Base-by-base conservation (phyloP, 1,140 invertebrate genomes). In the Aphelinus certus region DNA sequence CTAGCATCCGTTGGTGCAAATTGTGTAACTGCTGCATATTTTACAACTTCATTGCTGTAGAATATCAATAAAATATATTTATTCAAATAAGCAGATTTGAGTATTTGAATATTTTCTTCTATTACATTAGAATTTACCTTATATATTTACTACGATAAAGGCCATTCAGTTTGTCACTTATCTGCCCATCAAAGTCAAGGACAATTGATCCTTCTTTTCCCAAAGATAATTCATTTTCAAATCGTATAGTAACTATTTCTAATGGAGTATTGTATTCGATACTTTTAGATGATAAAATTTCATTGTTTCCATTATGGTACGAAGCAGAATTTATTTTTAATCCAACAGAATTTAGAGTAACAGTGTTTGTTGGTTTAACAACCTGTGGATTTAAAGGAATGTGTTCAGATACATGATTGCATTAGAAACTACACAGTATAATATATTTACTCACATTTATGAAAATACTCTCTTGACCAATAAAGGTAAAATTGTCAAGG, bases 1-100 rank as follows among this genome's bases (percentile, higher is more conserved):
- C 97, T 89, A n/a, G 97, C 97, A 91, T 97, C 95, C 45, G 96
- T 97, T 0, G 96, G 90, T 89, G 97, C 93, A 86, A 97, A 98
- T 85, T 98, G 97, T 57, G 97, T 98, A 57, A 96, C 95, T 10
- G 94, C 96, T 55, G 93, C 93, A 85, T 94, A 96, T 62, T 92
- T 90, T 81, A 95, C 93, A 77, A 95, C 93, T 7, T 95, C 95
- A 48, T 88, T 86, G 56, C 70, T 48, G 61, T 47, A 65, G 26
- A 46, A 10, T 61, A 10, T 66, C 26, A 26, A 26, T 26, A 26
- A 26, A 26, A 26, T 26, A 26, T 26, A 0, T 26, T 26, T 60
- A 63, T 42, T 53, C 43, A n/a, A 51, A 26, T 49, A 46, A n/a
- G 65, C 46, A n/a, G 45, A 60, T 42, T 42, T 42, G 55, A 9